Percentiles rank a stretch among this genome's conserved stretches.
phyloP scores from a whole-genome alignment of 2,113 vertebrate genomes.

The Todiramphus chloris region DNA sequence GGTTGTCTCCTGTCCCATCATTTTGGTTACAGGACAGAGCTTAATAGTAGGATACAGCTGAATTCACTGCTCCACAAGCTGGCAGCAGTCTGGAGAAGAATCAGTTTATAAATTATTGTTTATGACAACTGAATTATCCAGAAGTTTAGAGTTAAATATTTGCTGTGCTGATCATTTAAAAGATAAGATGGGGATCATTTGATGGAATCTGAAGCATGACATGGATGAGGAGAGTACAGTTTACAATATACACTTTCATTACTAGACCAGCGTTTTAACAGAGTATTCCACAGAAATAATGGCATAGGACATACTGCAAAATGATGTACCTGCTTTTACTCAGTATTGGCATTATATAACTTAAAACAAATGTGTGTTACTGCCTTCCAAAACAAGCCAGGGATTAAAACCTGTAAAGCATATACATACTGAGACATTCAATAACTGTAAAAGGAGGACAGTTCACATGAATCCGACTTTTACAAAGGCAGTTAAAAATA shows the following conservation, averaged over 20 bases:
- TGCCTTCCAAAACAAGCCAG: neutral
- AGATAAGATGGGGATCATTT: conserved; percentile 7
- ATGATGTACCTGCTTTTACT: neutral
- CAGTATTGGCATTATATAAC: neutral
- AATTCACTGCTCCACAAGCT: neutral
- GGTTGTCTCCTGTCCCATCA: neutral
- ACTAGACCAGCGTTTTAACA: neutral
- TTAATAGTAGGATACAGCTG: neutral
- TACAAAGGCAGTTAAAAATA: neutral
- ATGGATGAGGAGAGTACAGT: neutral
- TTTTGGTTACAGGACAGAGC: neutral
- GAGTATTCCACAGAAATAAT: neutral
- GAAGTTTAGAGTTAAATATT: conserved; percentile 27
- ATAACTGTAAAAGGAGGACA: neutral
- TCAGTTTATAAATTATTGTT: conserved; percentile 13
- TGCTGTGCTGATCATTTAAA: conserved; percentile 7
- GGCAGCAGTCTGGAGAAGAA: conserved; percentile 4
- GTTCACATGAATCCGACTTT: neutral
- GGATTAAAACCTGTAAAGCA: neutral
- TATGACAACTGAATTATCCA: neutral
- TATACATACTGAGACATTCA: neutral
- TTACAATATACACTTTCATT: neutral
- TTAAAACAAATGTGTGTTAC: neutral
- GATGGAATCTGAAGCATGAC: conserved; percentile 14
- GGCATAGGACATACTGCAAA: neutral